Base-by-base conservation (phyloP, 1,140 invertebrate genomes). In the Rhyzopertha dominica region DNA sequence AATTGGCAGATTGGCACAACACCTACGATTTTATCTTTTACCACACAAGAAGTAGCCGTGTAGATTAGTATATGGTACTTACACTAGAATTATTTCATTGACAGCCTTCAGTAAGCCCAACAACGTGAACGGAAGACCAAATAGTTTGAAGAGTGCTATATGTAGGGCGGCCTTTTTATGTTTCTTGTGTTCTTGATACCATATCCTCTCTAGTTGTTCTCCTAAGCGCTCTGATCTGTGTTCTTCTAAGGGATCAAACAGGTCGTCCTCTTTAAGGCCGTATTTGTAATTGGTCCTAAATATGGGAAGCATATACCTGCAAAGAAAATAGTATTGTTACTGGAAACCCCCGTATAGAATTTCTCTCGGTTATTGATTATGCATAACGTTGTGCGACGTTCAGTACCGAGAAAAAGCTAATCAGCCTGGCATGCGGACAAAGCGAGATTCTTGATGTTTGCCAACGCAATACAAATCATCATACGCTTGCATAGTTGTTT, bases 181-280 rank as follows among this genome's bases (percentile, higher is more conserved):
- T 41, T 61, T 65, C 24, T 65, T 55, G 23, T 71, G 48, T 54
- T 75, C 70, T 29, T 68, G 54, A 23, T 67, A 54, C 73, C 73
- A 76, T 17, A 69, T 61, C 47, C 62, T 62, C 49, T 75, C 76
- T 19, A 82, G 61, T 32, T 68, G 65, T 54, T 77, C 72, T 4
- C 78, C 77, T 4, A 81, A 53, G 2, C 60, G 59, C 9, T 69
- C 68, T 0, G 78, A 80, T n/a, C 63, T 63, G 48, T 82, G 77
- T 18, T 70, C 68, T 7, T 69, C 63, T 7, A 79, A 65, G 10
- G 77, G 71, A 43, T 71, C 65, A 64, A 73, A 81, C 12, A 82
- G 56, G 55, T 81, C 78, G 7, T 74, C 68, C 37, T 76, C 58
- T 14, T 70, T 74, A n/a, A 81, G 52, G 32, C 74, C 71, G 25